Percentiles rank a stretch among this genome's conserved stretches.
Conservation (phyloP, 2,113 vertebrate species). For the Plecotus auritus region DNA sequence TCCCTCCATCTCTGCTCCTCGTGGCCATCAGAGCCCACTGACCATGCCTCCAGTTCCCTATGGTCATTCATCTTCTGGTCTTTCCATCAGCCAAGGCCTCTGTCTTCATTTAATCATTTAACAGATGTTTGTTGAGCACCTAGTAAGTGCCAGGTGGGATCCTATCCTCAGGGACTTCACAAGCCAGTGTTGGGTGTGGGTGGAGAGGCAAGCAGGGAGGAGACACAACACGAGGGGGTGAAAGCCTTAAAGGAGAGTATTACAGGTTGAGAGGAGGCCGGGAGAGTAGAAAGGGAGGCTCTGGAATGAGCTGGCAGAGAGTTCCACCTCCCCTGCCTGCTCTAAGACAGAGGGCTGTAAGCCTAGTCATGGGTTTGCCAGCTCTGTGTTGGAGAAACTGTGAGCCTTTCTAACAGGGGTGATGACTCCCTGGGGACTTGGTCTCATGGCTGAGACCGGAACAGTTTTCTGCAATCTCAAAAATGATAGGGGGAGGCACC, state of each 20-base stretch:
- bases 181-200: background rate
- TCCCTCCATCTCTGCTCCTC: background rate
- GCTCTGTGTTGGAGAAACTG: background rate
- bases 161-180: background rate
- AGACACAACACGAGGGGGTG: background rate
- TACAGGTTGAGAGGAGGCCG: background rate
- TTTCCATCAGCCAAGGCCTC: background rate
- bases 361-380: background rate
- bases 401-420: background rate
- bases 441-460: background rate
- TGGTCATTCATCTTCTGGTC: background rate
- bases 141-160: background rate
- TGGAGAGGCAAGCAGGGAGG: background rate
- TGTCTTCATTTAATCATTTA: background rate
- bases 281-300: background rate
- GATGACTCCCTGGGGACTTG: background rate
- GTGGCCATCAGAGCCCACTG: background rate
- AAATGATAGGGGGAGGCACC: background rate
- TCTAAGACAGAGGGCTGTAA: background rate
- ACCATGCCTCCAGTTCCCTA: rapidly evolving
- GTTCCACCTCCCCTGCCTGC: background rate
- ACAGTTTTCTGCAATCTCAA: background rate
- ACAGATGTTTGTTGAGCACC: background rate
- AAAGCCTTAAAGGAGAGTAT: background rate
- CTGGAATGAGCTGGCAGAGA: background rate